Evolutionary conservation across 2,888 invertebrate genomes (phyloP), one percentile per base, ranked within the genome.

Genomic region (Drosophila infuscata): DNA sequence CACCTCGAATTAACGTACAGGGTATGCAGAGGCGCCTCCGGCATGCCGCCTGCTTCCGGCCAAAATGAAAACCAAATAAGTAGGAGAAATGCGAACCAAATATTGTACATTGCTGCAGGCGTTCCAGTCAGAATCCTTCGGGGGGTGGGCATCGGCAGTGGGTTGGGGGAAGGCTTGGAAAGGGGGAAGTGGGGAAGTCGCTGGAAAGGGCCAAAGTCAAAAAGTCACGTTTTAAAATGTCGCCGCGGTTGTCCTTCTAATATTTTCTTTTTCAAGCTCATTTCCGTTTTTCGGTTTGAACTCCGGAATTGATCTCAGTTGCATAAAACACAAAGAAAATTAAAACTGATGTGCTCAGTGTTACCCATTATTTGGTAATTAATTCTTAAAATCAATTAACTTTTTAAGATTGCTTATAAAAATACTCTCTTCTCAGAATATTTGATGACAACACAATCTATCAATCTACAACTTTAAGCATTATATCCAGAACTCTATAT

Each of bases 221-320:
- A 74, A 76, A 80, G 75, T 80, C 83, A 83, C 80, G 84, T 84
- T 84, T 77, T 73, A 87, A 83, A 66, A 76, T 88, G 82, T 81
- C 82, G 74, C 74, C 88, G 88, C 79, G 88, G 85, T 82, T 75
- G 72, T 76, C 70, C 65, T 74, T 74, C 59, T 75, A 69, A 75
- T 76, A 76, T 84, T 84, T 72, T 76, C 25, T 41, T 68, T 81
- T 66, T 63, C 72, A 66, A 84, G 79, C 82, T 85, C 85, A 85
- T 84, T 87, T 85, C 84, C 83, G 75, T 59, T 65, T 43, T 70
- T 70, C 20, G 36, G 77, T 72, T 70, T 32, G 30, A 38, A 51
- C 30, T 57, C 70, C 29, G 48, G 12, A 35, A 61, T 70, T 62
- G 75, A 75, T 67, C 56, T n/a, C 51, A 51, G 46, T 46, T 51